phyloP scores from a whole-genome alignment of 2,797 vertebrate species.

The Phataginus tetradactyla region DNA sequence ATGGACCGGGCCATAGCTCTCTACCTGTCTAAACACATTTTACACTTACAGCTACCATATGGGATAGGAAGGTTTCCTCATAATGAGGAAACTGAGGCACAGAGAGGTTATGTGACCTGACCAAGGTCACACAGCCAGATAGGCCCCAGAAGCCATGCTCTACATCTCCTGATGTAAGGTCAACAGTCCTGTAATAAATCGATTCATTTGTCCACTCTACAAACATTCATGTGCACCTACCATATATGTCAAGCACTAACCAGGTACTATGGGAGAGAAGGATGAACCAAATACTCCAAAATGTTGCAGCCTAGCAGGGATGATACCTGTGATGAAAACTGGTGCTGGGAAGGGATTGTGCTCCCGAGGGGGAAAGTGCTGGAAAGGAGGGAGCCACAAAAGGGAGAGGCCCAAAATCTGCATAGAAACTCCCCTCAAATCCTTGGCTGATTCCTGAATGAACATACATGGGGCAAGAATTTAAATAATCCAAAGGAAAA shows the following conservation, averaged over 20 bases:
- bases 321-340: neutral
- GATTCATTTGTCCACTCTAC: neutral
- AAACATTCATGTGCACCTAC: neutral
- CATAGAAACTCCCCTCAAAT: neutral
- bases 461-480: neutral
- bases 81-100: neutral
- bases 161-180: neutral
- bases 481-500: neutral
- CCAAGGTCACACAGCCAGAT: neutral
- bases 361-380: neutral
- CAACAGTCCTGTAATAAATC: neutral
- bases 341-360: too few species aligned
- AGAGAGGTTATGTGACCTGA: neutral
- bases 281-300: neutral
- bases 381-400: neutral
- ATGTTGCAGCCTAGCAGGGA: neutral
- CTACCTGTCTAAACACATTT: neutral
- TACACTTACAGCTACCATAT: neutral
- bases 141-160: neutral
- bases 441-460: neutral
- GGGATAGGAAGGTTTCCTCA: neutral
- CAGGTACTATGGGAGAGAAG: neutral
- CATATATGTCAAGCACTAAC: neutral
- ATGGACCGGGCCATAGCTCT: neutral
- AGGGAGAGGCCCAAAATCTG: neutral